Conservation (phyloP, 1,140 invertebrate species). For the Laupala kohalensis region DNA sequence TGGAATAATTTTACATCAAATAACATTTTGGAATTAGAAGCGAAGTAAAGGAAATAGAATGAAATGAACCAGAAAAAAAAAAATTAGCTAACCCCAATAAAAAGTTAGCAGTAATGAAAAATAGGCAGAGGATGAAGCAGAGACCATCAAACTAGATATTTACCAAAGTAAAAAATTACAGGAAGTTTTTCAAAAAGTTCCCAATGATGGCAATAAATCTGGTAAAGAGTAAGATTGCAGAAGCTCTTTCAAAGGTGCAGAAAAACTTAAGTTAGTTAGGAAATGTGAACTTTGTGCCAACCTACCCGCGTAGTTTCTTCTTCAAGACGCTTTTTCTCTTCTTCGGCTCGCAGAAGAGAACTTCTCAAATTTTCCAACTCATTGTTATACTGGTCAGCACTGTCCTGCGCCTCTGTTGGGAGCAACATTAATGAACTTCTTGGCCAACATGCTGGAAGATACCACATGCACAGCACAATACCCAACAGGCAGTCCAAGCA, state of each 20-base stretch:
- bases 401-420: constrained; percentile 51
- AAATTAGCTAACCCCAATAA: no score
- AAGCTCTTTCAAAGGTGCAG: no score
- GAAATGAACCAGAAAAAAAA: no score
- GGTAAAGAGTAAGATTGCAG: no score
- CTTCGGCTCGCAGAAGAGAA: constrained; percentile 59
- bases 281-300: background rate
- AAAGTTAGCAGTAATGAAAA: no score
- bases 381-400: constrained; percentile 60
- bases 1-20: no score
- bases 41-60: background rate
- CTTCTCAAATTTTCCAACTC: constrained; percentile 65
- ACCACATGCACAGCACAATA: background rate
- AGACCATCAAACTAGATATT: no score
- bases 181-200: no score
- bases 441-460: background rate
- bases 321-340: constrained; percentile 68
- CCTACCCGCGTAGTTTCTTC: constrained; percentile 55
- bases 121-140: no score
- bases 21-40: background rate
- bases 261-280: no score
- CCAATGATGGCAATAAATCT: no score
- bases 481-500: background rate
- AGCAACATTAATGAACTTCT: background rate
- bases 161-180: background rate